Percentiles rank a stretch among this genome's conserved stretches.
Conservation (phyloP, 1,140 invertebrate genomes). For the Apis florea region DNA sequence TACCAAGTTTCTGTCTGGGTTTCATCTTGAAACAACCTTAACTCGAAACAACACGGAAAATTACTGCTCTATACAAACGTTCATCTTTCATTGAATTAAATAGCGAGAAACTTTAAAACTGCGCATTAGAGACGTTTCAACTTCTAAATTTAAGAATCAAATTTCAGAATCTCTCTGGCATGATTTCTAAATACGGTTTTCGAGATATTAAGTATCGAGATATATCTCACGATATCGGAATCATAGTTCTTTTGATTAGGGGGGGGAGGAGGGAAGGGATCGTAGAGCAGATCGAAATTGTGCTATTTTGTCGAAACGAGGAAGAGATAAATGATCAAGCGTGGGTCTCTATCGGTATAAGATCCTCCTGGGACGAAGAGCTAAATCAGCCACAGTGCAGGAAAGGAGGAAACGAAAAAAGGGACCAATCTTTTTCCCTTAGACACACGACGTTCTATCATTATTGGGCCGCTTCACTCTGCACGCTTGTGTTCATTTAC, state of each 20-base stretch:
- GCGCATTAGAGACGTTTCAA: background rate
- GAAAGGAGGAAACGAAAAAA: conserved; percentile 50
- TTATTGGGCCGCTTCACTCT: conserved; percentile 73
- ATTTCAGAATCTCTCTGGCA: too few relatives aligned
- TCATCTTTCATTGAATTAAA: background rate
- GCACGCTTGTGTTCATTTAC: conserved; percentile 74
- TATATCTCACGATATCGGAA: background rate
- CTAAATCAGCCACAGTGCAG: conserved; percentile 61
- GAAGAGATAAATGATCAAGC: conserved; percentile 68
- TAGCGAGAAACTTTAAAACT: background rate
- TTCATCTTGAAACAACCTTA: conserved; percentile 24
- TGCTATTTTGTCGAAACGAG: conserved; percentile 45
- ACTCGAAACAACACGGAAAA: background rate
- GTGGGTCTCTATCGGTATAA: conserved; percentile 50
- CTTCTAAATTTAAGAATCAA: background rate
- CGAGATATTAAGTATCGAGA: background rate
- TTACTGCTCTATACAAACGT: background rate
- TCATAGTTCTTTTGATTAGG: background rate
- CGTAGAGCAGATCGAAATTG: background rate
- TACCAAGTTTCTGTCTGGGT: conserved; percentile 68
- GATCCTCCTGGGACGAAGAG: conserved; percentile 63
- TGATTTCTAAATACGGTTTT: too few relatives aligned
- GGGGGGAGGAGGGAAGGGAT: too few relatives aligned
- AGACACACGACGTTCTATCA: conserved; percentile 62
- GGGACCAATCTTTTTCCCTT: conserved; percentile 50